These are phyloP conservation scores for Gymnoscopelus braueri DNA, from an alignment of 2,797 vertebrate species.

Conservation along the genomic window DNA sequence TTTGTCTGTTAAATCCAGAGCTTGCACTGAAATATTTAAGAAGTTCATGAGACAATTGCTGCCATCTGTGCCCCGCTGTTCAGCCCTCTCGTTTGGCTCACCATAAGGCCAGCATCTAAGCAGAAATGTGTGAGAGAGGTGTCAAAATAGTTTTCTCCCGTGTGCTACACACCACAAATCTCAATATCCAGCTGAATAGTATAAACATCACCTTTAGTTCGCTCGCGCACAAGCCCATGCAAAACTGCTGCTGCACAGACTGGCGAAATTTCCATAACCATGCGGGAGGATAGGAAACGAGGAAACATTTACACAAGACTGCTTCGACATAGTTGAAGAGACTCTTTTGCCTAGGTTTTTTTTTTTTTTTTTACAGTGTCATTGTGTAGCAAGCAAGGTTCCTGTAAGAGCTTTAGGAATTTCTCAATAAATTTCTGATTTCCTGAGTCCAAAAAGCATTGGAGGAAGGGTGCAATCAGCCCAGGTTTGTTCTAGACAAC, in stretches of 20 bases:
- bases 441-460: constrained; percentile 73
- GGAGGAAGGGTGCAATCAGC: constrained; percentile 84
- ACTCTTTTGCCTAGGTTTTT: constrained; percentile 69
- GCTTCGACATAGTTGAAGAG: constrained; percentile 58
- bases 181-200: constrained; percentile 67
- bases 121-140: constrained; percentile 58
- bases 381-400: constrained; percentile 66
- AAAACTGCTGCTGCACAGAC: constrained; percentile 37
- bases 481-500: constrained; percentile 81
- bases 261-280: constrained; percentile 68
- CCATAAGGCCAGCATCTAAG: constrained; percentile 69
- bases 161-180: constrained; percentile 51
- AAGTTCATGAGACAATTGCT: constrained; percentile 67
- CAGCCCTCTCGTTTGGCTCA: constrained; percentile 63
- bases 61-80: constrained; percentile 68
- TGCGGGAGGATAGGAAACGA: constrained; percentile 56
- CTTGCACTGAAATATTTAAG: constrained; percentile 73
- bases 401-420: constrained; percentile 60
- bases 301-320: constrained; percentile 75
- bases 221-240: constrained; percentile 32
- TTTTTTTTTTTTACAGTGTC: constrained; percentile 59
- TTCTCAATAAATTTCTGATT: constrained; percentile 72
- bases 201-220: constrained; percentile 57
- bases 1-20: constrained; percentile 58
- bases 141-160: constrained; percentile 60